A percentile compares a stretch with the other conserved stretches of the same genome.
Conservation (phyloP, 2,797 vertebrate species). For the Amazonetta brasiliensis region DNA sequence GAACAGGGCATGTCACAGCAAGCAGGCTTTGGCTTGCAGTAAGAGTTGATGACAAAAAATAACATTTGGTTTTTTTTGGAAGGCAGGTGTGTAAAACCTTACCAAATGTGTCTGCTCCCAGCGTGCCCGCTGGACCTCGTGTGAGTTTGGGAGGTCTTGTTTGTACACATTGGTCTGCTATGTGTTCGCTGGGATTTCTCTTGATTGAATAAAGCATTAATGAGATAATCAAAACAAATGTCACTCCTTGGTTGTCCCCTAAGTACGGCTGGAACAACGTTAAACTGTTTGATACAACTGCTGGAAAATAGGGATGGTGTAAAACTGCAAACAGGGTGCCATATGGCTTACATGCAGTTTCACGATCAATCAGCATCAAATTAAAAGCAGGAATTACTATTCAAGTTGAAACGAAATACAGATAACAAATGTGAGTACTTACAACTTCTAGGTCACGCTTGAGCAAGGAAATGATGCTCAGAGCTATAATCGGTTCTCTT, state of each 20-base stretch:
- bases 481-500: constrained; percentile 24
- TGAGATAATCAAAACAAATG: constrained; percentile 74
- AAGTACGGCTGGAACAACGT: constrained; percentile 60
- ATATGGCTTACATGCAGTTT: constrained; percentile 24
- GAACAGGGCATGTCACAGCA: neutral
- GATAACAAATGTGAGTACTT: constrained; percentile 52
- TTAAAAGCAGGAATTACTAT: constrained; percentile 68
- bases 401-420: constrained; percentile 66
- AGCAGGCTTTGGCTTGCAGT: neutral
- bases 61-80: neutral
- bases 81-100: constrained; percentile 48
- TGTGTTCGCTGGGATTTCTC: constrained; percentile 51
- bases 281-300: constrained; percentile 50
- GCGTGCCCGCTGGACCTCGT: neutral
- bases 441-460: constrained; percentile 58
- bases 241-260: constrained; percentile 13
- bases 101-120: neutral
- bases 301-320: constrained; percentile 48
- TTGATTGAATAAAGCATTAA: constrained; percentile 73
- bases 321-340: constrained; percentile 33
- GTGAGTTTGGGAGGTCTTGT: constrained; percentile 17
- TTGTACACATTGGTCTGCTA: constrained; percentile 45
- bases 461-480: constrained; percentile 67
- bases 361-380: constrained; percentile 62
- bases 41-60: neutral